Base-by-base conservation (phyloP, 2,113 vertebrate species). In the Orientallactaga bullata region DNA sequence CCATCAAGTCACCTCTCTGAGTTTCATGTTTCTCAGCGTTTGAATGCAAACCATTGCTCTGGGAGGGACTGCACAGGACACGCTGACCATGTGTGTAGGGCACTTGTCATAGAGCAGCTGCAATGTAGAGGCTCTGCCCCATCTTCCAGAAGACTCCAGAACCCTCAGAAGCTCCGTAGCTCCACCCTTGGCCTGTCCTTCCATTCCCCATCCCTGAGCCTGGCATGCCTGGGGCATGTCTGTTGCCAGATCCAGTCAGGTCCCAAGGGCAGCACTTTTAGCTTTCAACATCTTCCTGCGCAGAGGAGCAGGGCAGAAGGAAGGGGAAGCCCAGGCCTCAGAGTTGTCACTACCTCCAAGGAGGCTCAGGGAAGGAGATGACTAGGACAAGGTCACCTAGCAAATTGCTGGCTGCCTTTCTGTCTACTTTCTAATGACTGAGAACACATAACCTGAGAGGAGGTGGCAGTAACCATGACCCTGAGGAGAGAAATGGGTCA, bases 401-500 rank as follows among this genome's bases (percentile, higher is more conserved):
- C 58, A 81, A 74, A 84, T 81, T 63, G 77, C 86, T 55, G 32
- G n/a, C 65, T 76, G 85, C 26, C n/a, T 95, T 74, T 73, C 66
- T 21, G 24, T 68, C 63, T 74, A 78, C 84, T 81, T 95, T 92
- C n/a, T 82, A 71, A 39, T 32, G 92, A 68, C 85, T 42, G 65
- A 78, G 92, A 81, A 37, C 21, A n/a, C 88, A 69, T 42, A 21
- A 35, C 63, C 77, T 51, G 94, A 85, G 63, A 60, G 87, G 72
- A 60, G 32, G 11, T 5, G 66, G 11, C 2, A 23, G 77, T 80
- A 68, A 71, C 0, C 0, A 32, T 61, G 60, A 82, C 84, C 26
- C 0, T 2, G 83, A 80, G 1, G 80, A 72, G 5, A 1, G 21
- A 35, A 4, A 1, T 0, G 32, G 79, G 80, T 17, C 0, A 0